Conservation (phyloP, 2,888 invertebrate genomes). For the Zaprionus obscuricornis region DNA sequence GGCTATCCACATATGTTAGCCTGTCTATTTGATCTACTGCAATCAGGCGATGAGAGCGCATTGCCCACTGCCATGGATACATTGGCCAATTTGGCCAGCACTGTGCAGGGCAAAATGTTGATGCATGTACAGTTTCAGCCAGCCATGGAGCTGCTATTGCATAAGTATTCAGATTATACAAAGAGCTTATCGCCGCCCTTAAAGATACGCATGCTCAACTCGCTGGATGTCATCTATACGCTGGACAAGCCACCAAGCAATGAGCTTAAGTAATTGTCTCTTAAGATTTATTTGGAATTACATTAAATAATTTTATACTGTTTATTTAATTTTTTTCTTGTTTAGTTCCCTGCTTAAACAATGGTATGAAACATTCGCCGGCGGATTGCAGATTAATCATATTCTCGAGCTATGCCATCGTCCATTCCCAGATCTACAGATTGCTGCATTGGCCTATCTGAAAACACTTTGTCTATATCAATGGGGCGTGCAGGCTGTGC, state of each 20-base stretch:
- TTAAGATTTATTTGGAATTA: too few species aligned
- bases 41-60: slow-evolving; percentile 85
- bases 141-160: slow-evolving; percentile 85
- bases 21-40: slow-evolving; percentile 87
- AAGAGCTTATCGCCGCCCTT: slow-evolving; percentile 87
- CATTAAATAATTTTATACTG: not conserved
- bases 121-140: slow-evolving; percentile 84
- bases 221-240: slow-evolving; percentile 86
- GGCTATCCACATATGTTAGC: slow-evolving; percentile 88
- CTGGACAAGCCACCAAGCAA: slow-evolving; percentile 22
- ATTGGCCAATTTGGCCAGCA: slow-evolving; percentile 87
- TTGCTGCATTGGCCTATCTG: slow-evolving; percentile 88
- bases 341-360: slow-evolving; percentile 85
- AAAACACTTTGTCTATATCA: slow-evolving; percentile 87
- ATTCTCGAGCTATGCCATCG: slow-evolving; percentile 86
- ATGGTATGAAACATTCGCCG: slow-evolving; percentile 86
- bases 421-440: slow-evolving; percentile 91
- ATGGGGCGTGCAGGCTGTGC: slow-evolving; percentile 92
- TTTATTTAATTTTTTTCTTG: not conserved
- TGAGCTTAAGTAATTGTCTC: slow-evolving; percentile 79
- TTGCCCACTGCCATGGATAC: slow-evolving; percentile 91
- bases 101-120: slow-evolving; percentile 90
- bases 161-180: slow-evolving; percentile 86
- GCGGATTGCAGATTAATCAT: slow-evolving; percentile 85
- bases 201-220: slow-evolving; percentile 88